Conservation (phyloP, 2,888 invertebrate species). For the Crossocerus cetratus region DNA sequence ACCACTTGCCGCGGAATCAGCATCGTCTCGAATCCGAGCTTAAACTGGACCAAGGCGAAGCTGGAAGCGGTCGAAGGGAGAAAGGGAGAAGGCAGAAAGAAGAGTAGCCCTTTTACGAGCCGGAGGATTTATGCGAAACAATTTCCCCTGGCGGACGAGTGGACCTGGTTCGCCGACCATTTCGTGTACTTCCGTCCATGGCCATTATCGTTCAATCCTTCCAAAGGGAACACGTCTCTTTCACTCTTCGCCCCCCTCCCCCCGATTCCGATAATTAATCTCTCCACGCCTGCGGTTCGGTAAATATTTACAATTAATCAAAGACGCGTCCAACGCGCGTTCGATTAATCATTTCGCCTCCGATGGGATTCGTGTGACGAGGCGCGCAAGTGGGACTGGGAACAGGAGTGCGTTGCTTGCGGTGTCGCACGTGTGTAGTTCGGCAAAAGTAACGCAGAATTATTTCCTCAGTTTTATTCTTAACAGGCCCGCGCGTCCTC, state of each 20-base stretch:
- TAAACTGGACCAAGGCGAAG: constrained; percentile 1
- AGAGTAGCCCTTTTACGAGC: constrained; percentile 64
- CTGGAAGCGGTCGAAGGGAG: constrained; percentile 4
- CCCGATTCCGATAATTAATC: constrained; percentile 30
- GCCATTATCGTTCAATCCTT: constrained; percentile 22
- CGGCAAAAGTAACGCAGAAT: background rate
- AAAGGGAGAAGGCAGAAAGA: constrained; percentile 10
- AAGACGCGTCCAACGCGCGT: constrained; percentile 2
- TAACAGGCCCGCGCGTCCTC: background rate
- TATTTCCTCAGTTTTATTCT: background rate
- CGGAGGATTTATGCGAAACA: constrained; percentile 67
- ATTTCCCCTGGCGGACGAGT: constrained; percentile 55
- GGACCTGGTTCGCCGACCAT: constrained; percentile 46
- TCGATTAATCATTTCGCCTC: constrained; percentile 10
- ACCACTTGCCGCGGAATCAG: too few species aligned
- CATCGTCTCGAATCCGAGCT: background rate
- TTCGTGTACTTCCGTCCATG: background rate
- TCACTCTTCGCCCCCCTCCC: background rate
- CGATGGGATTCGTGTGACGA: too few species aligned
- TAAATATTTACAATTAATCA: constrained; percentile 21
- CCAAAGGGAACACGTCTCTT: background rate
- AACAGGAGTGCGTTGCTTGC: too few species aligned
- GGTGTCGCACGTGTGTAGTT: background rate
- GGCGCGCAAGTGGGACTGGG: too few species aligned
- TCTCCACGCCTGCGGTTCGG: too few species aligned